Evolutionary conservation across 1,140 invertebrate species (phyloP).

Genomic region (Camponotus vicinus): DNA sequence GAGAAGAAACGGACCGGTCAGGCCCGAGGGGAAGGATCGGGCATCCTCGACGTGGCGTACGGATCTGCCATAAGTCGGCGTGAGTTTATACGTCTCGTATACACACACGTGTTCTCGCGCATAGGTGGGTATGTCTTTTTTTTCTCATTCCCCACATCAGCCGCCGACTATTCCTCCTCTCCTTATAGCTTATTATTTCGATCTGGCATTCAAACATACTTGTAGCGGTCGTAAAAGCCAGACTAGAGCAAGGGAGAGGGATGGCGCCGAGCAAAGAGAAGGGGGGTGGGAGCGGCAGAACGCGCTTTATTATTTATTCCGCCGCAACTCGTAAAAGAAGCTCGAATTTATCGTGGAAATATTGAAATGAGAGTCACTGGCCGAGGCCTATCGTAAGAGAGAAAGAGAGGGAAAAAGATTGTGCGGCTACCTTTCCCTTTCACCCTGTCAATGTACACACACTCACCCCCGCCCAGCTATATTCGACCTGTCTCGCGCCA

Average conservation of each 20-base stretch:
- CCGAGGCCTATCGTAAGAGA: not conserved
- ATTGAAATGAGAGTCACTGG: slow-evolving; percentile 78
- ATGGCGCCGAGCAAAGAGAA: slow-evolving; percentile 2
- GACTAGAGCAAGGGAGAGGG: slow-evolving; percentile 43
- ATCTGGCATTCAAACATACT: slow-evolving; percentile 72
- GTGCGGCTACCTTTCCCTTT: slow-evolving; percentile 35
- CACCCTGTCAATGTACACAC: not conserved
- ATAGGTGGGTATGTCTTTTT: not conserved
- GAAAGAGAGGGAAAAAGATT: not conserved
- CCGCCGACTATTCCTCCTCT: not conserved
- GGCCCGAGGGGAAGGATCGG: slow-evolving; percentile 12
- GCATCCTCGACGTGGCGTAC: slow-evolving; percentile 12
- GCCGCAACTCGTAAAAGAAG: slow-evolving; percentile 77
- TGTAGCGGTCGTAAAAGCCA: slow-evolving; percentile 73
- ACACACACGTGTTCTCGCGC: not conserved
- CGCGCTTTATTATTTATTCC: slow-evolving; percentile 80
- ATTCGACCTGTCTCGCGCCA: slow-evolving; percentile 1
- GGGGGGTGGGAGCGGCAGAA: slow-evolving; percentile 1
- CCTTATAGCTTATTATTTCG: slow-evolving; percentile 75
- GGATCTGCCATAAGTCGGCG: slow-evolving; percentile 73
- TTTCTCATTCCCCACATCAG: not conserved
- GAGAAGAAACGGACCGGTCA: not conserved
- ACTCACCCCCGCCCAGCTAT: slow-evolving; percentile 33
- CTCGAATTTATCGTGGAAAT: slow-evolving; percentile 80
- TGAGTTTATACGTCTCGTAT: slow-evolving; percentile 73